Evolutionary conservation across 1,140 invertebrate genomes (phyloP).

Genomic region (Sweltsa coloradensis): DNA sequence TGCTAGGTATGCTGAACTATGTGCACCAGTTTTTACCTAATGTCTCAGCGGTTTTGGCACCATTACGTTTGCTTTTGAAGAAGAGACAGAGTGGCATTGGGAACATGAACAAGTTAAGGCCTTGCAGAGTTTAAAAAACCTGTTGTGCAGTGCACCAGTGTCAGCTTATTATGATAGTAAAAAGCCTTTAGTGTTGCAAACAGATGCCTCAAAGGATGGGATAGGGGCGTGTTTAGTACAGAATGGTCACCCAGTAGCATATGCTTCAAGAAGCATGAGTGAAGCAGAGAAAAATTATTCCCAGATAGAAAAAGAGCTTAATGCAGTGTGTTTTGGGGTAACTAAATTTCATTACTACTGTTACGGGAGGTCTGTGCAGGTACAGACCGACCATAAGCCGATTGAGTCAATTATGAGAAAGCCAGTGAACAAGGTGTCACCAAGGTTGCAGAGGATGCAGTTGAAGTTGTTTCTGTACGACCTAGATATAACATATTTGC

Average conservation of each 20-base stretch:
- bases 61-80: slow-evolving; percentile 20
- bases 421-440: slow-evolving; percentile 20
- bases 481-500: slow-evolving; percentile 19
- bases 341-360: slow-evolving; percentile 30
- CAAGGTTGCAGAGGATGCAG: slow-evolving; percentile 25
- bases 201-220: slow-evolving; percentile 24
- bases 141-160: slow-evolving; percentile 18
- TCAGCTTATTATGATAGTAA: slow-evolving; percentile 21
- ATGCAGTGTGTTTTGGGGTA: slow-evolving; percentile 16
- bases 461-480: slow-evolving; percentile 22
- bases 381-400: slow-evolving; percentile 27
- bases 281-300: slow-evolving; percentile 6
- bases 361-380: slow-evolving; percentile 22
- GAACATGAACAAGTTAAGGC: slow-evolving; percentile 17
- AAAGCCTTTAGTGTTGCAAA: slow-evolving; percentile 18
- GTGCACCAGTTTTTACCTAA: slow-evolving; percentile 25
- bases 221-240: slow-evolving; percentile 24
- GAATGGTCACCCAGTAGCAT: slow-evolving; percentile 21
- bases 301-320: slow-evolving; percentile 11
- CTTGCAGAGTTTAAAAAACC: slow-evolving; percentile 20
- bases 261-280: slow-evolving; percentile 24
- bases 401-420: slow-evolving; percentile 23
- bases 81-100: slow-evolving; percentile 18
- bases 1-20: slow-evolving; percentile 25
- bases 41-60: slow-evolving; percentile 19